A percentile compares a stretch with the other conserved stretches of the same genome.
Conservation (phyloP, 1,140 invertebrate genomes). For the Apis cerana region DNA sequence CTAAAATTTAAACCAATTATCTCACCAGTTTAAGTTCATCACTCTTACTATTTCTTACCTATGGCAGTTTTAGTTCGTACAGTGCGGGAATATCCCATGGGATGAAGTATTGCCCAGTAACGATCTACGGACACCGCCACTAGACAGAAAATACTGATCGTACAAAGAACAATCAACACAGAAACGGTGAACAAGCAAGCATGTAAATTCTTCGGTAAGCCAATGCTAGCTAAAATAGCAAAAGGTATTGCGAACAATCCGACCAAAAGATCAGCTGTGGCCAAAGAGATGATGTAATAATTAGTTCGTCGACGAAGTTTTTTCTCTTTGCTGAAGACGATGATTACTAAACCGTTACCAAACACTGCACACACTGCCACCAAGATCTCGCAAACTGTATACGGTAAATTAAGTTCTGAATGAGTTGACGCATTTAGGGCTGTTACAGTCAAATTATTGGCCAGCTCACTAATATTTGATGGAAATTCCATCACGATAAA, state of each 20-base stretch:
- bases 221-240: slow-evolving; percentile 89
- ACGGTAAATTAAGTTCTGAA: slow-evolving; percentile 84
- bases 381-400: slow-evolving; percentile 88
- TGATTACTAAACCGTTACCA: slow-evolving; percentile 92
- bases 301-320: slow-evolving; percentile 91
- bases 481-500: slow-evolving; percentile 59
- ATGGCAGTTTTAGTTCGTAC: slow-evolving; percentile 92
- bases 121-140: slow-evolving; percentile 95
- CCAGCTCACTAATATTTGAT: slow-evolving; percentile 60
- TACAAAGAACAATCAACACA: slow-evolving; percentile 92
- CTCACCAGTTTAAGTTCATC: not conserved
- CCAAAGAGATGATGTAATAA: slow-evolving; percentile 95
- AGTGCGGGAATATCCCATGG: slow-evolving; percentile 93
- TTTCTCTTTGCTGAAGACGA: slow-evolving; percentile 90
- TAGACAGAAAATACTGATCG: slow-evolving; percentile 94
- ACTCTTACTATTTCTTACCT: slow-evolving; percentile 82
- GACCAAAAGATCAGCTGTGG: slow-evolving; percentile 91
- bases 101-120: slow-evolving; percentile 95
- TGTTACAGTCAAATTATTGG: slow-evolving; percentile 45
- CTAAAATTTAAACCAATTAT: not conserved
- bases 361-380: slow-evolving; percentile 91
- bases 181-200: slow-evolving; percentile 94
- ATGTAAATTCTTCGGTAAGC: slow-evolving; percentile 89
- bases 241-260: slow-evolving; percentile 91
- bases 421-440: slow-evolving; percentile 24